Percentiles rank a stretch among this genome's conserved stretches.
phyloP scores from a whole-genome alignment of 2,113 vertebrate genomes.

The Herpetotheres cachinnans region DNA sequence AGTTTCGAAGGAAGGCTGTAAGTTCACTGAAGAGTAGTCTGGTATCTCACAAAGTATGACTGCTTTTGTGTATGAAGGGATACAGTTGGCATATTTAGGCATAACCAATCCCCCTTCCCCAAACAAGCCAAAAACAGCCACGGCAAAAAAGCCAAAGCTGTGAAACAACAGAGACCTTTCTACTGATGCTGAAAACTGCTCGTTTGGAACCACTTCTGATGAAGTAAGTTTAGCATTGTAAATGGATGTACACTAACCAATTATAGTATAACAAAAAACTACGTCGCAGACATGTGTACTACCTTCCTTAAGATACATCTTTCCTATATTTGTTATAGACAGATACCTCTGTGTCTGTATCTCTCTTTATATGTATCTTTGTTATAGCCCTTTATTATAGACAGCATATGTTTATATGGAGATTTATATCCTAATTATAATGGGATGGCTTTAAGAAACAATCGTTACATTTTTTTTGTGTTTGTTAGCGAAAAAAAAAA shows the following conservation, averaged over 20 bases:
- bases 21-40: neutral
- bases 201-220: neutral
- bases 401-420: neutral
- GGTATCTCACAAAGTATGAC: neutral
- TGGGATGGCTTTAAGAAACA: neutral
- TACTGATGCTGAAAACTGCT: neutral
- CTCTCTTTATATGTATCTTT: neutral
- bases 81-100: neutral
- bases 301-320: neutral
- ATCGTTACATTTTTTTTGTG: neutral
- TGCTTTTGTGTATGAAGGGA: neutral
- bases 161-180: neutral
- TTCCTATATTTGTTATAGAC: neutral
- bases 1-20: neutral
- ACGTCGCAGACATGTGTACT: neutral
- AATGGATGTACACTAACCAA: neutral
- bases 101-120: neutral
- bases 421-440: neutral
- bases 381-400: neutral
- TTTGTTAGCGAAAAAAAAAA: neutral
- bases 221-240: neutral
- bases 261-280: neutral
- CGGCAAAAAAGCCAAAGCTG: fast-evolving
- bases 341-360: neutral
- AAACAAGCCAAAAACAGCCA: neutral